A percentile compares a stretch with the other conserved stretches of the same genome.
phyloP scores from a whole-genome alignment of 2,113 vertebrate species.

The Coptodon bakossiorum region DNA sequence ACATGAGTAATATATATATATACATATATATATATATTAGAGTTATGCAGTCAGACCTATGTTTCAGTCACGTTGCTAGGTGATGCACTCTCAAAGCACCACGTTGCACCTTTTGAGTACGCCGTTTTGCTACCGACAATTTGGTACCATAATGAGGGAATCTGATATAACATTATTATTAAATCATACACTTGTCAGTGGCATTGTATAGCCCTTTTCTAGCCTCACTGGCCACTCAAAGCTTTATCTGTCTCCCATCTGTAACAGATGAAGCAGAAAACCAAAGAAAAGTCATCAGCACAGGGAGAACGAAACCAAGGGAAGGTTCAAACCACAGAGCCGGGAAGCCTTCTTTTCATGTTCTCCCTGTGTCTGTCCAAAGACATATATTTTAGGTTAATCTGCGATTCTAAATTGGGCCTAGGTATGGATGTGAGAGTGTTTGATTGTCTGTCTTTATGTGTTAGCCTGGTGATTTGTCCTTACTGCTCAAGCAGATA shows the following conservation, averaged over 20 bases:
- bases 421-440: not conserved
- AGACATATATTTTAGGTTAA: not conserved
- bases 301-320: not conserved
- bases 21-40: rapidly evolving
- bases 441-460: not conserved
- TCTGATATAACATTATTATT: not conserved
- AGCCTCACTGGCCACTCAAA: not conserved
- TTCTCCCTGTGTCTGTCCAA: not conserved
- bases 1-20: not conserved
- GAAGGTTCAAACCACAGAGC: not conserved
- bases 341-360: not conserved
- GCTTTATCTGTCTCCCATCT: not conserved
- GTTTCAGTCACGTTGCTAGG: not conserved
- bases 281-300: not conserved
- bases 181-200: not conserved
- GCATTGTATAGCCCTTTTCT: not conserved
- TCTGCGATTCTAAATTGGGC: not conserved
- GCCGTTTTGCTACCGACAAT: not conserved
- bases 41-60: not conserved
- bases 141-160: not conserved
- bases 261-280: not conserved
- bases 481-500: not conserved
- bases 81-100: not conserved
- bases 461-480: not conserved
- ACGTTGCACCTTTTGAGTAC: not conserved